Evolutionary conservation across 2,888 invertebrate species (phyloP), one percentile per base, ranked within the genome.

Genomic region (Epinotia ramella): DNA sequence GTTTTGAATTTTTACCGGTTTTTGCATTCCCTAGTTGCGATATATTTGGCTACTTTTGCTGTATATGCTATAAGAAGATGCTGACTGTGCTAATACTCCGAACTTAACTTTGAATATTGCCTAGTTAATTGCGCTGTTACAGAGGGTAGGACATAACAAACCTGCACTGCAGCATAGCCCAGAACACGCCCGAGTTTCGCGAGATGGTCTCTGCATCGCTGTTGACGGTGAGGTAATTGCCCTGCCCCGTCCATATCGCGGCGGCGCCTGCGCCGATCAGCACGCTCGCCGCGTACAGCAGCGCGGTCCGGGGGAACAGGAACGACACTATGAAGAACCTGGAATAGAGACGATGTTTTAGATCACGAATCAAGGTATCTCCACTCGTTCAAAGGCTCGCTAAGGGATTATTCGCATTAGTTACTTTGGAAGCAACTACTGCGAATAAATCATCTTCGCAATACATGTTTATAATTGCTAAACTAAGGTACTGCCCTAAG

Each of bases 231-330:
- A 99, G 88, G 79, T 93, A 94, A 86, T 92, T 94, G 49, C 99
- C 99, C 93, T 99, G 99, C 0, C 98, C 98, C 64, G 99, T 99
- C 99, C 99, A 99, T 79, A 99, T 97, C 64, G 98, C 95, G 2
- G 99, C 98, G 0, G 99, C 99, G 65, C 99, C 99, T 3, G 97
- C 95, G 67, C 99, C 99, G 60, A 99, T 96, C 53, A 99, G 83
- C 9, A 96, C 97, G 81, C 99, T 99, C 53, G 97, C 97, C 67
- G 95, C 88, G 91, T 99, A 99, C 68, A 99, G 93, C 7, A 98
- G 92, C 96, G 96, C 97, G 20, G 97, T 97, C 81, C 96, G 95
- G 0, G 98, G 98, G 86, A 96, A 96, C 80, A 99, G 94, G 92
- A 99, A 99, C 46, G 97, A 96, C 69, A 96, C 95, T 88, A 99